Evolutionary conservation across 1,140 invertebrate species (phyloP).

Genomic region (Steinernema khuongi): DNA sequence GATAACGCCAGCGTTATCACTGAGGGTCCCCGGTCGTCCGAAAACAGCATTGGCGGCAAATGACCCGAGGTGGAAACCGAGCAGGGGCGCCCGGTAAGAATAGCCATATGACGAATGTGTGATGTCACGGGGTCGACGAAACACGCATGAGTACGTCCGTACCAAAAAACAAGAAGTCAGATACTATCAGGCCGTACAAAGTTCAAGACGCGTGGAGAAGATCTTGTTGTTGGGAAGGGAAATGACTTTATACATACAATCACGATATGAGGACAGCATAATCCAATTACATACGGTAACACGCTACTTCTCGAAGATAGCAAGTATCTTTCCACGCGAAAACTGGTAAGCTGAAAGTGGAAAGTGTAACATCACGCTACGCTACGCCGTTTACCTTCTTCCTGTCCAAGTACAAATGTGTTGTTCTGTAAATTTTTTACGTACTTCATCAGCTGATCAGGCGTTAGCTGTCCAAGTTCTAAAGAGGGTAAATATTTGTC

Average conservation of each 20-base stretch:
- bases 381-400: constrained; percentile 7
- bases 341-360: constrained; percentile 21
- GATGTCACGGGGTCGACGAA: not conserved
- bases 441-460: constrained; percentile 24
- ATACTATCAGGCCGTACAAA: not conserved
- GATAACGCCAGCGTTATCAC: constrained; percentile 13
- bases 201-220: not conserved
- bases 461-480: constrained; percentile 23
- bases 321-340: constrained; percentile 19
- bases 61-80: not conserved
- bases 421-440: constrained; percentile 20
- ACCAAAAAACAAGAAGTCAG: not conserved
- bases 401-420: constrained; percentile 21
- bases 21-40: not conserved
- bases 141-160: not conserved
- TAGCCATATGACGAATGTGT: not conserved
- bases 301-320: constrained; percentile 19
- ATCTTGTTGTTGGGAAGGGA: not conserved
- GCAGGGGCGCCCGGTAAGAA: not conserved
- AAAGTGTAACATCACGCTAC: not conserved
- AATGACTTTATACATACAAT: not conserved
- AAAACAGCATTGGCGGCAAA: not conserved
- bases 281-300: not conserved
- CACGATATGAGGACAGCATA: not conserved
- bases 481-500: not conserved